Evolutionary conservation across 2,113 vertebrate genomes (phyloP), one percentile per base, ranked within the genome.

Genomic region (Fulmarus glacialis): DNA sequence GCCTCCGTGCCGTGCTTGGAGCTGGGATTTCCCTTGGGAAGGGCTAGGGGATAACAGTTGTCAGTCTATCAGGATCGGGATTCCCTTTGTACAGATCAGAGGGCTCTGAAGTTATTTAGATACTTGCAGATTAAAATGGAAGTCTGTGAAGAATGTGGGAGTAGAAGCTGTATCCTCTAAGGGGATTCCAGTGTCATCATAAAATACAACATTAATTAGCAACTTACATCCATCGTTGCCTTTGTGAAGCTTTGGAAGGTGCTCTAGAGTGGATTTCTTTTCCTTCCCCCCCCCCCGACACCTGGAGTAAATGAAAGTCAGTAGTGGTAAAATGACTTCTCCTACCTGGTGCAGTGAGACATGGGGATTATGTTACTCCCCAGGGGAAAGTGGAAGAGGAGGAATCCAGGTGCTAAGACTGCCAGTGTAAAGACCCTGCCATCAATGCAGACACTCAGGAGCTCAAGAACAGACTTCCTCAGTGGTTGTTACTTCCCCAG

Each of bases 251-350:
- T 64, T 88, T 84, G 18, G 42, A 45, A 58, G 53, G 42, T 38
- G 32, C 34, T 67, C 27, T 27, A 24, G 16, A 23, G 40, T 22
- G 34, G 20, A 7, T 70, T 79, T 84, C 6, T 40, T 83, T n/a
- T 17, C 7, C 3, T 11, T 14, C 16, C 14, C 15, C 15, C 14
- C 42, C 1, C 3, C 16, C 24, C 7, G 8, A 22, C 15, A 50
- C 15, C 15, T 34, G 9, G 20, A 52, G 36, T 71, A 42, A 87
- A 42, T 52, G 23, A 40, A 82, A 71, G 29, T n/a, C 43, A 29
- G 4, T 17, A 45, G 16, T 50, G 53, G 23, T 45, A 67, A 78
- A 72, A 60, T 36, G 36, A 6, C 12, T 59, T 59, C 23, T 53
- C 7, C 43, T 73, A 13, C 13, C 26, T 32, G 11, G 32, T 36